Evolutionary conservation across 2,113 vertebrate species (phyloP).

Genomic region (Vicugna pacos): DNA sequence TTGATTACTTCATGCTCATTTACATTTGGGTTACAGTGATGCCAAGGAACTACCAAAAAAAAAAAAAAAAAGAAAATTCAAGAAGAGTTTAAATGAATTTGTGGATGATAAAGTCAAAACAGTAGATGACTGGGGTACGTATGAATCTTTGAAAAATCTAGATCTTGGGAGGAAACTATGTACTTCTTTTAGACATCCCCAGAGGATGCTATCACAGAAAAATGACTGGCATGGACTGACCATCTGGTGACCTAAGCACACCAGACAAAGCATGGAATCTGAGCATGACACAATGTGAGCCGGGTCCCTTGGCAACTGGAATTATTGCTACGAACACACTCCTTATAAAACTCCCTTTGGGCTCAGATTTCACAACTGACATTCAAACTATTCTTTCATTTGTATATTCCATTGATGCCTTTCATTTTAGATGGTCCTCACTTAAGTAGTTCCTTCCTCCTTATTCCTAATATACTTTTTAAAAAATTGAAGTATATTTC

Average conservation of each 20-base stretch:
- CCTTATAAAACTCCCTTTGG: background rate
- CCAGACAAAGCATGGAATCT: background rate
- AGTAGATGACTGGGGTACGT: background rate
- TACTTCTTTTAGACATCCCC: background rate
- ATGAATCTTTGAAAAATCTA: conserved; percentile 7
- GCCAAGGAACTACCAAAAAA: background rate
- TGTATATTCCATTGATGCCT: background rate
- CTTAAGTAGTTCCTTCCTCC: background rate
- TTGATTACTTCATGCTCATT: background rate
- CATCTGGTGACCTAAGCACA: background rate
- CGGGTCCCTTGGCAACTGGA: background rate
- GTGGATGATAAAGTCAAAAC: background rate
- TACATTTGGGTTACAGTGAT: background rate
- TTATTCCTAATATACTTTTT: background rate
- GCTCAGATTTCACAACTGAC: background rate
- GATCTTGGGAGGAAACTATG: background rate
- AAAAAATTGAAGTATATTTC: background rate
- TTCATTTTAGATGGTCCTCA: background rate
- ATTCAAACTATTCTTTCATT: background rate
- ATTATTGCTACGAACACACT: background rate
- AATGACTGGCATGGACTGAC: background rate
- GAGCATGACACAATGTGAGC: background rate
- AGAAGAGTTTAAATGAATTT: background rate
- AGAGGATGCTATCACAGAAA: background rate
- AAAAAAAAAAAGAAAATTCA: background rate